These are phyloP conservation scores for Vanessa tameamea DNA, from an alignment of 1,140 invertebrate species.

Conservation along the genomic window DNA sequence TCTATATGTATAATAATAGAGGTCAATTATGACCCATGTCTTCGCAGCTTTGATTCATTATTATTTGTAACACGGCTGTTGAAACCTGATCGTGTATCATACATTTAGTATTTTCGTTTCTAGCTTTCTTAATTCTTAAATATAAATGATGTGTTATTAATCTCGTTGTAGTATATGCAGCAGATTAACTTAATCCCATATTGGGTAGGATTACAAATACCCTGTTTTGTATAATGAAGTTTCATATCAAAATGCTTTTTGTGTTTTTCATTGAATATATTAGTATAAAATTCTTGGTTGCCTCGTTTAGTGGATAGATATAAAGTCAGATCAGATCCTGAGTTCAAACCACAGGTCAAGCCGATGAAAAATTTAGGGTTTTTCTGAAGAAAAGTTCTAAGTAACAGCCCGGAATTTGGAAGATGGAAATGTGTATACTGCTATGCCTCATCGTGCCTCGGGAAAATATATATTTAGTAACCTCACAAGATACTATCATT, in stretches of 20 bases:
- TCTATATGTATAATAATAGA: neutral
- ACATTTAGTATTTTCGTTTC: slow-evolving; percentile 30
- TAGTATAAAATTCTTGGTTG: neutral
- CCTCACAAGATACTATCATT: no score
- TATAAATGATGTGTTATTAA: slow-evolving; percentile 19
- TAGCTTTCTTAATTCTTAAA: slow-evolving; percentile 7
- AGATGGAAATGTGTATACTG: no score
- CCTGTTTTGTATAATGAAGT: slow-evolving; percentile 46
- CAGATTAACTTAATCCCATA: slow-evolving; percentile 58
- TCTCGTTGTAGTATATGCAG: slow-evolving; percentile 34
- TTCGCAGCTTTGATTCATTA: neutral
- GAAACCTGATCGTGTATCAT: slow-evolving; percentile 24
- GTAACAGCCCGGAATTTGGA: no score
- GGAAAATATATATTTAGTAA: no score
- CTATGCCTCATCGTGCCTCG: no score
- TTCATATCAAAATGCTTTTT: slow-evolving; percentile 27
- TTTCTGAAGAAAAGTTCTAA: no score
- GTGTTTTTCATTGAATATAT: slow-evolving; percentile 1
- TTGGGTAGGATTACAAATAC: slow-evolving; percentile 52
- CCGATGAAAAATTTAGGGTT: no score
- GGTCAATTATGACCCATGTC: neutral
- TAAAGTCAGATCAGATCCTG: no score
- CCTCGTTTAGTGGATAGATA: no score
- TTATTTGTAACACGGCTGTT: neutral
- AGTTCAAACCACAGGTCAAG: neutral